These are phyloP conservation scores for Lepas anatifera DNA, from an alignment of 2,888 invertebrate species.

Conservation along the genomic window DNA sequence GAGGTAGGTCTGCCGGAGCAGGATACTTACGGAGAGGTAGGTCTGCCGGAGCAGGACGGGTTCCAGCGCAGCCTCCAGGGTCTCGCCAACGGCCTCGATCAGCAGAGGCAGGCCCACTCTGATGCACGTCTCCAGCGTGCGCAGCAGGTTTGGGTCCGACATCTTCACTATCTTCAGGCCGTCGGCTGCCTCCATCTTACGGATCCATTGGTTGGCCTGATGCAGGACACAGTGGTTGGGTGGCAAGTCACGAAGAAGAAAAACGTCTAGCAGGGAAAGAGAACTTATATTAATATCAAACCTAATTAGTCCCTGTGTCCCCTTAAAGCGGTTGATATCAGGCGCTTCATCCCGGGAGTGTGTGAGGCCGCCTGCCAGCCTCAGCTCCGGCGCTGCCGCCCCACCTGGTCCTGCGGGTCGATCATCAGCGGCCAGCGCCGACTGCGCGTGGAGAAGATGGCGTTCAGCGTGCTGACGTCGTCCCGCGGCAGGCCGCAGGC, in stretches of 20 bases:
- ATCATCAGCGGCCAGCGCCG: slow-evolving; percentile 89
- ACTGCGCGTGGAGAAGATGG: slow-evolving; percentile 59
- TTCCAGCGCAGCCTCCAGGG: slow-evolving; percentile 49
- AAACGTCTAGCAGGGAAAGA: no score
- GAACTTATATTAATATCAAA: no score
- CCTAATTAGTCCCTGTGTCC: neutral
- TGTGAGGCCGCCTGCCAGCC: no score
- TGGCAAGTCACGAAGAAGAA: no score
- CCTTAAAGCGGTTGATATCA: no score
- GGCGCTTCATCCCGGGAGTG: no score
- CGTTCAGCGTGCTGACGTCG: slow-evolving; percentile 70
- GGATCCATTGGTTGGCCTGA: slow-evolving; percentile 91
- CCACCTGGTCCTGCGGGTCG: slow-evolving; percentile 62
- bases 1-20: neutral
- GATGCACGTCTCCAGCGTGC: slow-evolving; percentile 65
- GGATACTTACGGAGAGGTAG: slow-evolving; percentile 41
- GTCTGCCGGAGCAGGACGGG: slow-evolving; percentile 68
- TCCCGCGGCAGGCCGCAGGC: slow-evolving; percentile 68
- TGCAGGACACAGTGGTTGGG: slow-evolving; percentile 37
- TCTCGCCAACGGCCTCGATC: slow-evolving; percentile 65
- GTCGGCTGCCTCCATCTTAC: slow-evolving; percentile 82
- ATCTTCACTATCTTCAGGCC: slow-evolving; percentile 67
- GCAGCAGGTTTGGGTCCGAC: slow-evolving; percentile 67
- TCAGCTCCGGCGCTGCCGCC: neutral
- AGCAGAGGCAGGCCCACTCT: slow-evolving; percentile 67